phyloP scores from a whole-genome alignment of 2,113 vertebrate species.

The Felis chaus region DNA sequence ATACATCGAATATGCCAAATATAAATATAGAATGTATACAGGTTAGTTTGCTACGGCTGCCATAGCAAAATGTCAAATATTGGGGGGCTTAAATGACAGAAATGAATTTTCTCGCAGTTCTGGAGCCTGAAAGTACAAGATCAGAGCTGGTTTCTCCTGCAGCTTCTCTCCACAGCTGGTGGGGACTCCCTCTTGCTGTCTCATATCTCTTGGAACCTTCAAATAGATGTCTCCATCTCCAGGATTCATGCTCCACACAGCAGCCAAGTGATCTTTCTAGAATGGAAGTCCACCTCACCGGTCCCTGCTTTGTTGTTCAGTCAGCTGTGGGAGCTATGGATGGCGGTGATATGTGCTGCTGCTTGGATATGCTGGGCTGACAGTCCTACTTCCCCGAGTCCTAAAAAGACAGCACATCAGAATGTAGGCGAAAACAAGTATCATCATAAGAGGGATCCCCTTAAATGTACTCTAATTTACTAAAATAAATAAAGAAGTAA shows the following conservation, averaged over 20 bases:
- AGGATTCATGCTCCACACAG: background rate
- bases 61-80: background rate
- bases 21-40: background rate
- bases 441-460: background rate
- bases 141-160: background rate
- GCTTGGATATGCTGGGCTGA: background rate
- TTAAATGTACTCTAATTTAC: background rate
- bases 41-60: too few relatives aligned
- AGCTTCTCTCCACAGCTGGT: background rate
- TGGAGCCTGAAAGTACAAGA: background rate
- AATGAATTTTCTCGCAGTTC: background rate
- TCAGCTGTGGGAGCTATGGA: background rate
- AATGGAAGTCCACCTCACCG: background rate
- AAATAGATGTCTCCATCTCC: background rate
- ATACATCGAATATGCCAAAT: background rate
- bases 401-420: background rate
- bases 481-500: background rate
- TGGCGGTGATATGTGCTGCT: background rate
- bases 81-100: background rate
- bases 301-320: background rate
- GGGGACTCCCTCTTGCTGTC: background rate
- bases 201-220: background rate
- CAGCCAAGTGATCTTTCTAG: background rate
- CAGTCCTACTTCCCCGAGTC: background rate
- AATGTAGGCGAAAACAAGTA: background rate